Evolutionary conservation across 1,140 invertebrate species (phyloP), one percentile per base, ranked within the genome.

Genomic region (Battus philenor): DNA sequence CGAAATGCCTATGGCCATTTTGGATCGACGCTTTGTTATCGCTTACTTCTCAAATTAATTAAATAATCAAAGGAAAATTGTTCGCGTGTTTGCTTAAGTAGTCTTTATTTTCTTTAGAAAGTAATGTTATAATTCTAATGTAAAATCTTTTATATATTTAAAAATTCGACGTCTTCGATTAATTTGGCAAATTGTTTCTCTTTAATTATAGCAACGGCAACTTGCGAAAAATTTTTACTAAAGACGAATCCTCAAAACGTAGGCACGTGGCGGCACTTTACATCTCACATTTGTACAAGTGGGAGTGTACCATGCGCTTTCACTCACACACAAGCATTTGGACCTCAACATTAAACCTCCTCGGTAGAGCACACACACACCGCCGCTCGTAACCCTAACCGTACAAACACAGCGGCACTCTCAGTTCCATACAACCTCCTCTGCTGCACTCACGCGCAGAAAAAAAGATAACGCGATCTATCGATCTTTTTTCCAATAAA

Each of bases 371-470:
- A 44, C 66, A 81, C 80, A 54, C 78, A 84, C 78, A 84, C 78
- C 44, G 24, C 11, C 55, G 50, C 52, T 38, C 48, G 26, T 11
- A 56, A 45, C 46, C 63, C 71, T 70, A 55, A 70, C 57, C 54
- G 52, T 64, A 83, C 77, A 49, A 68, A 77, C 75, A 82, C 80
- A 80, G 57, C 63, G 70, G 65, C 71, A 82, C 80, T 77, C 79
- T 84, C 80, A 84, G 80, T 84, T 58, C 73, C 60, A 81, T 64
- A 80, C 74, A 74, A 81, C 80, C 76, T 85, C 80, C 68, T 75
- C 68, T 68, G 66, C 74, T 79, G 76, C 80, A 85, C 80, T 85
- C 80, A 85, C 80, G 78, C 80, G 80, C 80, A 85, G 63, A 81
- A 84, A 81, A 84, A 84, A 84, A 84, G 68, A 78, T 69, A 77